Evolutionary conservation across 2,888 invertebrate species (phyloP), one percentile per base, ranked within the genome.

Genomic region (Odontocolon sp.): DNA sequence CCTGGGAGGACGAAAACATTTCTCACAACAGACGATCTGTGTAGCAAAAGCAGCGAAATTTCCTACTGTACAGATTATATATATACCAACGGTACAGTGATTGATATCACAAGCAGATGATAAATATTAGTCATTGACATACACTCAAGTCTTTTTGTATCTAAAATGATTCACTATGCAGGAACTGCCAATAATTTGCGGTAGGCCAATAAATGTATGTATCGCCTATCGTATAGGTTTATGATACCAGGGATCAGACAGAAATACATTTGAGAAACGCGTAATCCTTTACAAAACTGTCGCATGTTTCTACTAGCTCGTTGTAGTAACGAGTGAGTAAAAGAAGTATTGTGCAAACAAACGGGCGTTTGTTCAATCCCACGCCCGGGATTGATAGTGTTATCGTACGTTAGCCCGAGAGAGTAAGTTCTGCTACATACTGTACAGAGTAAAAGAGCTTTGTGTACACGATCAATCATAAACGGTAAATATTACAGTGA

Each of bases 391-490:
- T 40, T 14, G 6, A 36, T 23, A 38, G 11, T 40, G 2, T 23
- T 11, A 38, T 11, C 18, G 23, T 21, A 23, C 9, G 38, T 38
- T n/a, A 26, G 21, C 26, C 14, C 14, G 21, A 23, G 36, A 21
- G 31, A 11, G 14, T 18, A 16, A 36, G 11, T n/a, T 26, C 40
- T 9, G 5, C 26, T 18, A n/a, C n/a, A n/a, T n/a, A 31, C 8
- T 9, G 18, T 36, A 52, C 21, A 28, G 2, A 23, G 5, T 42
- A 57, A 52, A 52, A 75, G 38, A 56, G 56, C 45, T 56, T 50
- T 21, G 26, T 52, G 40, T 57, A 38, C 64, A 21, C 57, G 56
- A 76, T 80, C 80, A 70, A 80, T 80, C 80, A 78, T 28, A 9
- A 31, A 45, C 16, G 56, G 75, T 75, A 67, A 80, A 77, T 75